Evolutionary conservation across 2,113 vertebrate genomes (phyloP).

Genomic region (Anser brachyrhynchus): DNA sequence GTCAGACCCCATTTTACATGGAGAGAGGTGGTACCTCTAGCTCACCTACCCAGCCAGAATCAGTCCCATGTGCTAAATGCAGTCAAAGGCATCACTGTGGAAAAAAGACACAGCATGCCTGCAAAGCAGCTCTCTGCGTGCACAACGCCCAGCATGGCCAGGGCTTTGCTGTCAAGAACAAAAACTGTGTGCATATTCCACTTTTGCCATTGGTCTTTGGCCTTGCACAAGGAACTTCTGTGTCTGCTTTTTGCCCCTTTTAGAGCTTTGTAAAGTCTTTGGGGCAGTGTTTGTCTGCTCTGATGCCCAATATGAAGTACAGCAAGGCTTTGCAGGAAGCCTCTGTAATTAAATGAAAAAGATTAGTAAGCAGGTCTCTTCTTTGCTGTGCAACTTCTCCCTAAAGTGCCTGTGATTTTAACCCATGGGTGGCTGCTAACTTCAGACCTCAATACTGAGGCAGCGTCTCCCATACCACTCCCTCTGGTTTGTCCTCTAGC

Average conservation of each 20-base stretch:
- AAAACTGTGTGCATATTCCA: neutral
- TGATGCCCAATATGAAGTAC: neutral
- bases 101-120: neutral
- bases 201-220: neutral
- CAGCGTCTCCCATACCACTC: neutral
- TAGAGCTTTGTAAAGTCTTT: neutral
- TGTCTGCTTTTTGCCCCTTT: neutral
- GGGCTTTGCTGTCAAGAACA: neutral
- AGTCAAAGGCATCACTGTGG: neutral
- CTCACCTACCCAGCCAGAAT: neutral
- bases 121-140: neutral
- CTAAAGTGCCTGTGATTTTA: neutral
- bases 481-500: neutral
- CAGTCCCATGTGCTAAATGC: neutral
- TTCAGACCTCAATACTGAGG: neutral
- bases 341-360: neutral
- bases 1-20: rapidly evolving
- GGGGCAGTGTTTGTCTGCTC: neutral
- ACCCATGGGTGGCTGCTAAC: neutral
- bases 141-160: rapidly evolving
- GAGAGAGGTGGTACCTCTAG: neutral
- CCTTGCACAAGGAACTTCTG: neutral
- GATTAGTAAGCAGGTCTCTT: neutral
- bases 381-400: neutral
- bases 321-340: neutral